phyloP scores from a whole-genome alignment of 2,797 vertebrate species.

The Chaetodon trifasciatus region DNA sequence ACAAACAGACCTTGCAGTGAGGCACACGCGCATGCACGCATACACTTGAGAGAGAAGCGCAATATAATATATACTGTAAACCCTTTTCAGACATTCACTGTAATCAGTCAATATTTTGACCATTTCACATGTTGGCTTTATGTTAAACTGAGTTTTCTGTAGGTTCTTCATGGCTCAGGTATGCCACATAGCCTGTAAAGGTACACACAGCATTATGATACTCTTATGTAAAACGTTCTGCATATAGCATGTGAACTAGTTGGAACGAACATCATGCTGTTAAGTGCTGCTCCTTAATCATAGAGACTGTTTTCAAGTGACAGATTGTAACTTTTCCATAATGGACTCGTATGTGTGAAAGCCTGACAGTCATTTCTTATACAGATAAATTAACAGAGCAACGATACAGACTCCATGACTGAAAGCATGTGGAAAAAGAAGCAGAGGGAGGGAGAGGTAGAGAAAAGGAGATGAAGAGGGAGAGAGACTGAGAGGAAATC shows the following conservation, averaged over 20 bases:
- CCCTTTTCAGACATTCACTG: not conserved
- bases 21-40: not conserved
- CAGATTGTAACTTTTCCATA: conserved; percentile 19
- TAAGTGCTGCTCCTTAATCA: conserved; percentile 15
- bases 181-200: not conserved
- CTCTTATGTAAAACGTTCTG: not conserved
- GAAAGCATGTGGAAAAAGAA: conserved; percentile 20
- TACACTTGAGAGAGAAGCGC: not conserved
- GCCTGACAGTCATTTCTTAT: conserved; percentile 11
- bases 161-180: too few relatives aligned
- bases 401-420: conserved; percentile 24
- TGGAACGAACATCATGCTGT: not conserved
- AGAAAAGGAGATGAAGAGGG: conserved; percentile 26
- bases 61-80: not conserved
- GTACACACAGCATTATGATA: not conserved
- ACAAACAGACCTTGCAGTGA: conserved; percentile 50
- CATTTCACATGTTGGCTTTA: not conserved
- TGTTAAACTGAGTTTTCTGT: not conserved
- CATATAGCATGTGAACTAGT: not conserved
- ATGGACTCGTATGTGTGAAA: conserved; percentile 11
- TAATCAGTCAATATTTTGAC: not conserved
- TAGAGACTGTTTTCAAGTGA: conserved; percentile 17
- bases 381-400: conserved; percentile 29
- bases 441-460: conserved; percentile 7
- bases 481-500: conserved; percentile 60